Conservation (phyloP, 2,888 invertebrate species). For the Augiades crinisus region DNA sequence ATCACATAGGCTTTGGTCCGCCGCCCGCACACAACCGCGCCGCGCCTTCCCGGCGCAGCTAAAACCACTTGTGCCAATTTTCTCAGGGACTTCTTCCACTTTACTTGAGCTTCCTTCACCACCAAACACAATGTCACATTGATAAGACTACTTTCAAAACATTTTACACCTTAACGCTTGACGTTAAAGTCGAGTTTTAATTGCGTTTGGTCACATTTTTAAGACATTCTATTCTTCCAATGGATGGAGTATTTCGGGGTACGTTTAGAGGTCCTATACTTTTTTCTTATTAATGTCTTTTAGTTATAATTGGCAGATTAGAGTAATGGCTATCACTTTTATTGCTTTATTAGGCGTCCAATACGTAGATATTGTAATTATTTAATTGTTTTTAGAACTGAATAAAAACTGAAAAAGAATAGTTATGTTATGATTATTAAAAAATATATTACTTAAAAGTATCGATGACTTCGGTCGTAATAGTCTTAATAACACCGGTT, state of each 20-base stretch:
- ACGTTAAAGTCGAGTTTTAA: slow-evolving; percentile 48
- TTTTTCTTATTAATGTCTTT: slow-evolving; percentile 73
- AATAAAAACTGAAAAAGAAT: too few relatives aligned
- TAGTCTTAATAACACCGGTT: too few relatives aligned
- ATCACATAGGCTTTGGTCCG: slow-evolving; percentile 39
- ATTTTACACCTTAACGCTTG: slow-evolving; percentile 29
- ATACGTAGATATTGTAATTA: not conserved
- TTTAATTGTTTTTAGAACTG: too few relatives aligned
- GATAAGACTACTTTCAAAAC: slow-evolving; percentile 42
- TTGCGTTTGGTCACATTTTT: slow-evolving; percentile 30
- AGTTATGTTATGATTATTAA: too few relatives aligned
- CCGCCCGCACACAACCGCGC: slow-evolving; percentile 49
- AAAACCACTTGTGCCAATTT: slow-evolving; percentile 82
- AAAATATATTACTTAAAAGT: too few relatives aligned
- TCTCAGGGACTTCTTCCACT: slow-evolving; percentile 77
- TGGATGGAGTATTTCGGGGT: slow-evolving; percentile 51
- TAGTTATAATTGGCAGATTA: slow-evolving; percentile 61
- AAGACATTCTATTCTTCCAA: slow-evolving; percentile 33
- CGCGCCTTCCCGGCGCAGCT: slow-evolving; percentile 60
- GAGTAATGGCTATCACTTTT: slow-evolving; percentile 12
- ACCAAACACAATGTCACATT: slow-evolving; percentile 52
- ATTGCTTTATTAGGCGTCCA: not conserved
- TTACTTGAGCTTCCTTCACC: slow-evolving; percentile 67
- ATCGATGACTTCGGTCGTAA: too few relatives aligned
- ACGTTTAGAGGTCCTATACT: slow-evolving; percentile 69